Conservation (phyloP, 2,113 vertebrate genomes). For the Spermophilus dauricus region DNA sequence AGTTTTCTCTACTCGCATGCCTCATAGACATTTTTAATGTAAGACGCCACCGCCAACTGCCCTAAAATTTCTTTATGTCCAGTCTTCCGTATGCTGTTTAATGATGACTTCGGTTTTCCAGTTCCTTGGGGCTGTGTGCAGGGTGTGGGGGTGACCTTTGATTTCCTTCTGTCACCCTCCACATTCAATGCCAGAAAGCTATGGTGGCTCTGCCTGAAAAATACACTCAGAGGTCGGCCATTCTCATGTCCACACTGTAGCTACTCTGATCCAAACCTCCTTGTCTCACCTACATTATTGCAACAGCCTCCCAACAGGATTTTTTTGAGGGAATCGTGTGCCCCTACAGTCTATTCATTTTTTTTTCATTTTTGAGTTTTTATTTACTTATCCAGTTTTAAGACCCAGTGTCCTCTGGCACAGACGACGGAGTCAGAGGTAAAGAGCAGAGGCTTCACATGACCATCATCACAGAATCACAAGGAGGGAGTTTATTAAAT, state of each 20-base stretch:
- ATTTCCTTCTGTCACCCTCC: background rate
- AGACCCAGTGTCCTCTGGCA: background rate
- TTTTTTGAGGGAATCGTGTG: background rate
- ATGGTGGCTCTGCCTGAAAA: background rate
- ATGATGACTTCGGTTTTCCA: background rate
- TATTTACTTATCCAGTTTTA: background rate
- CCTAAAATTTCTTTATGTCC: background rate
- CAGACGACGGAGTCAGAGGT: too few species aligned
- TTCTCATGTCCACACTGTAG: background rate
- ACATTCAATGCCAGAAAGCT: background rate
- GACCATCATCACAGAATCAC: background rate
- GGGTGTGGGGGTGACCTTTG: background rate
- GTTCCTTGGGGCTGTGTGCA: background rate
- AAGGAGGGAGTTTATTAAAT: too few species aligned
- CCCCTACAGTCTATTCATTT: background rate
- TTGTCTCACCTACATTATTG: background rate
- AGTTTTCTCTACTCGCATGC: background rate
- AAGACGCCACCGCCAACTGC: background rate
- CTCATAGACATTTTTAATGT: background rate
- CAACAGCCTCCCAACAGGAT: background rate
- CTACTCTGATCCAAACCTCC: background rate
- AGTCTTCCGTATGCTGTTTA: background rate
- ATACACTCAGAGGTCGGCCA: background rate
- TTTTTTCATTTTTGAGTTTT: background rate
- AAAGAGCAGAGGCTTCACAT: fast-evolving